Conservation (phyloP, 2,113 vertebrate genomes). For the Nothobranchius furzeri region DNA sequence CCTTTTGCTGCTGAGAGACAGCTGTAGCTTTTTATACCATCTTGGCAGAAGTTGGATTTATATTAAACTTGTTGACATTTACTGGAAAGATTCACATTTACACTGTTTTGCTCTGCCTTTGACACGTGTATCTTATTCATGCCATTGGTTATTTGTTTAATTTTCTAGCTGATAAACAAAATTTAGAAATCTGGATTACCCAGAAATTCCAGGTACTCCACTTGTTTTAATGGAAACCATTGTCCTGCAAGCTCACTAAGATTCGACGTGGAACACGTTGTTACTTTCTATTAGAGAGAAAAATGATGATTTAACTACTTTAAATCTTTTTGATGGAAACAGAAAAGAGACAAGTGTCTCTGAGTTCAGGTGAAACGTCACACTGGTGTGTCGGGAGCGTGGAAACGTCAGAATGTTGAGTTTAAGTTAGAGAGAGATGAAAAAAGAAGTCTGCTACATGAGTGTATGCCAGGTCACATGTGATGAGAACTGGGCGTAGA, state of each 20-base stretch:
- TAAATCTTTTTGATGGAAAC: not conserved
- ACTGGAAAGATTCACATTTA: too few relatives aligned
- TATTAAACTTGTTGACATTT: too few relatives aligned
- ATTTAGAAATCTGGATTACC: not conserved
- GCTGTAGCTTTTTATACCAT: too few relatives aligned
- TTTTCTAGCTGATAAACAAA: not conserved
- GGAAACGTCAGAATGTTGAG: too few relatives aligned
- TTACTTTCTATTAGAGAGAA: not conserved
- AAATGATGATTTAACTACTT: not conserved
- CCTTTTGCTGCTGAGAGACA: too few relatives aligned
- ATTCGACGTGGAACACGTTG: not conserved
- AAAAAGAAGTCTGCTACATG: conserved; percentile 4
- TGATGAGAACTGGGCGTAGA: conserved; percentile 42
- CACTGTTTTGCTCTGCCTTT: too few relatives aligned
- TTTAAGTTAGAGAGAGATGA: not conserved
- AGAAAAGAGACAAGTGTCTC: not conserved
- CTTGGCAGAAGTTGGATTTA: too few relatives aligned
- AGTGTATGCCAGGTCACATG: conserved; percentile 43
- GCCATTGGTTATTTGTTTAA: not conserved
- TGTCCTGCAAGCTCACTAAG: not conserved
- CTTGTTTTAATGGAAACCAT: not conserved
- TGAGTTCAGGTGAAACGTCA: not conserved
- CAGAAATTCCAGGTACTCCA: not conserved
- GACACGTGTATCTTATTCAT: too few relatives aligned
- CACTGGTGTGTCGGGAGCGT: too few relatives aligned